These are phyloP conservation scores for Notarius lentiginosus DNA, from an alignment of 2,113 vertebrate species.

Conservation along the genomic window DNA sequence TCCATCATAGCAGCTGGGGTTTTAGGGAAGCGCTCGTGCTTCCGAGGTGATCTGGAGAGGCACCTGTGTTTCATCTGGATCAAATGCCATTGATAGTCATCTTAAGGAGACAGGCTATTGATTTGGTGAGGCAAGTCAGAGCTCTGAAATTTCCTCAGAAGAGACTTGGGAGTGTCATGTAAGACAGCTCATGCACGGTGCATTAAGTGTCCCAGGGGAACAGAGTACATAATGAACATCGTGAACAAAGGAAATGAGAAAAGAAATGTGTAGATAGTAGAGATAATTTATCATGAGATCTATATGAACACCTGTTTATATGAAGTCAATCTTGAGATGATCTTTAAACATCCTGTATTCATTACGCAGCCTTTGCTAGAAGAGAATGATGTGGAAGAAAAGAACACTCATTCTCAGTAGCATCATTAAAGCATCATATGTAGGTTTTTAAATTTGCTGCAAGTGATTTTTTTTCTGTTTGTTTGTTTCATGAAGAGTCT, in stretches of 20 bases:
- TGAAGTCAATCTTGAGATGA: slow-evolving; percentile 1
- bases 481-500: slow-evolving; percentile 46
- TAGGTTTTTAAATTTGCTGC: background rate
- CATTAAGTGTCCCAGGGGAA: slow-evolving; percentile 57
- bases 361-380: background rate
- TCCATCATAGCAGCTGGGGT: slow-evolving; percentile 67
- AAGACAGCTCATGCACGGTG: slow-evolving; percentile 67
- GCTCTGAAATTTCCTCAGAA: slow-evolving; percentile 71
- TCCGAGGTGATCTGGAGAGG: slow-evolving; percentile 72
- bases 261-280: slow-evolving; percentile 2
- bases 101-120: slow-evolving; percentile 74
- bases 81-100: slow-evolving; percentile 76
- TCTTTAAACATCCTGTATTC: background rate
- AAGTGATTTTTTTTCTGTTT: background rate
- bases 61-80: slow-evolving; percentile 76
- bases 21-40: slow-evolving; percentile 65
- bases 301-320: background rate
- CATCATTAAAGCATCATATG: slow-evolving; percentile 4
- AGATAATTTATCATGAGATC: slow-evolving; percentile 4
- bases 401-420: background rate
- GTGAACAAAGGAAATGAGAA: slow-evolving; percentile 29
- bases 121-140: slow-evolving; percentile 72
- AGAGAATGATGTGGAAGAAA: background rate
- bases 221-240: slow-evolving; percentile 28
- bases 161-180: slow-evolving; percentile 69